These are phyloP conservation scores for Catostomus latipinnis DNA, from an alignment of 2,797 vertebrate genomes.

Conservation along the genomic window DNA sequence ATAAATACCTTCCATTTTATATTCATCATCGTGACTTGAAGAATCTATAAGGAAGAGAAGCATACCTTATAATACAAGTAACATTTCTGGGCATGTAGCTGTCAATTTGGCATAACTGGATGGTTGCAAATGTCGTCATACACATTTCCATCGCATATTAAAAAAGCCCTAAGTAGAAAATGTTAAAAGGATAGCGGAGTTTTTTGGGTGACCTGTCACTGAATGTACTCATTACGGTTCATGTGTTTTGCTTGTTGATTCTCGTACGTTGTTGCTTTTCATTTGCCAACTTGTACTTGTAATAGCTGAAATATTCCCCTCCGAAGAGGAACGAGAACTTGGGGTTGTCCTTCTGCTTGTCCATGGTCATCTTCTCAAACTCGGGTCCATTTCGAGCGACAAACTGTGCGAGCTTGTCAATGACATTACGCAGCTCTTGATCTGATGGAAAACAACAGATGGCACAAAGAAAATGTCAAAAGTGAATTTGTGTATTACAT, in stretches of 20 bases:
- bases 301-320: conserved; percentile 97
- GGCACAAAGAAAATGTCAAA: no score
- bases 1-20: conserved; percentile 84
- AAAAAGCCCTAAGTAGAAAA: no score
- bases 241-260: neutral
- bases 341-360: conserved; percentile 97
- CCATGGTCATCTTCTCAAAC: conserved; percentile 99
- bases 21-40: conserved; percentile 80
- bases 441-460: conserved; percentile 74
- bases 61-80: conserved; percentile 67
- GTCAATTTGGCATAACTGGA: neutral
- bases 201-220: no score
- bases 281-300: conserved; percentile 94
- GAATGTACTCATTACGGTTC: neutral
- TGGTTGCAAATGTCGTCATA: no score
- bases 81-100: neutral
- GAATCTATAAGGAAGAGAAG: conserved; percentile 79
- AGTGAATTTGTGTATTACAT: no score
- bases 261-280: conserved; percentile 96
- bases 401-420: conserved; percentile 97
- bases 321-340: conserved; percentile 98
- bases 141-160: no score
- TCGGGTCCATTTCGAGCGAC: conserved; percentile 96
- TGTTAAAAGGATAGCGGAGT: no score
- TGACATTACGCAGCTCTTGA: conserved; percentile 96